Evolutionary conservation across 1,140 invertebrate genomes (phyloP).

Genomic region (Nebria ingens): DNA sequence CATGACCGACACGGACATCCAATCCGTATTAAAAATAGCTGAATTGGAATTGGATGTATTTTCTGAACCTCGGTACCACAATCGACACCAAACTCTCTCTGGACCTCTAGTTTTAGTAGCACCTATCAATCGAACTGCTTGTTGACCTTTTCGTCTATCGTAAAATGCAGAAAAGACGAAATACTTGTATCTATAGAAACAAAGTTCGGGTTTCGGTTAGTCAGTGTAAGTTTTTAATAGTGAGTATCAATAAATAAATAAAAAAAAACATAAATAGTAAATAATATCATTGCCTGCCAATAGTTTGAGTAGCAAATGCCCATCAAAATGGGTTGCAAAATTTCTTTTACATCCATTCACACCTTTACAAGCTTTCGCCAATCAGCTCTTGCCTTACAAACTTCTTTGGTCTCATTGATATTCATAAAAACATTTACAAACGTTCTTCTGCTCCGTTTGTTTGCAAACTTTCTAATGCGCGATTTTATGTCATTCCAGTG

Average conservation of each 20-base stretch:
- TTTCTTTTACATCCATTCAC: no score
- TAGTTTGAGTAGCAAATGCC: background rate
- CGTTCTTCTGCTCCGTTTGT: no score
- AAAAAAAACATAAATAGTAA: slow-evolving; percentile 12
- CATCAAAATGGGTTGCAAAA: no score
- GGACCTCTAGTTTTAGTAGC: slow-evolving; percentile 73
- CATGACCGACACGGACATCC: slow-evolving; percentile 55
- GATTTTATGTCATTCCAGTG: no score
- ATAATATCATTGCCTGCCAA: background rate
- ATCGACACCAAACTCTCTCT: slow-evolving; percentile 75
- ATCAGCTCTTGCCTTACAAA: no score
- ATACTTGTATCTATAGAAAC: slow-evolving; percentile 65
- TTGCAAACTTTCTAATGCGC: no score
- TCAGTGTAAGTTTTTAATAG: background rate
- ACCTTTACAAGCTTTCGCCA: no score
- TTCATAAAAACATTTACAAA: no score
- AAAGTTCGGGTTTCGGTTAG: no score
- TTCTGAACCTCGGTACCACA: slow-evolving; percentile 52
- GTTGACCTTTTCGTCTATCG: slow-evolving; percentile 59
- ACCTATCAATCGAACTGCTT: slow-evolving; percentile 69
- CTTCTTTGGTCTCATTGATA: no score
- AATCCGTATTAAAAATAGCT: slow-evolving; percentile 19
- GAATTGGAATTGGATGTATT: slow-evolving; percentile 31
- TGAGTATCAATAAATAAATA: slow-evolving; percentile 13
- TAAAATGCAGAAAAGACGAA: slow-evolving; percentile 86